A percentile compares a stretch with the other conserved stretches of the same genome.
These are phyloP conservation scores for Acanthosepion pharaonis DNA, from an alignment of 2,888 invertebrate species.

Conservation along the genomic window DNA sequence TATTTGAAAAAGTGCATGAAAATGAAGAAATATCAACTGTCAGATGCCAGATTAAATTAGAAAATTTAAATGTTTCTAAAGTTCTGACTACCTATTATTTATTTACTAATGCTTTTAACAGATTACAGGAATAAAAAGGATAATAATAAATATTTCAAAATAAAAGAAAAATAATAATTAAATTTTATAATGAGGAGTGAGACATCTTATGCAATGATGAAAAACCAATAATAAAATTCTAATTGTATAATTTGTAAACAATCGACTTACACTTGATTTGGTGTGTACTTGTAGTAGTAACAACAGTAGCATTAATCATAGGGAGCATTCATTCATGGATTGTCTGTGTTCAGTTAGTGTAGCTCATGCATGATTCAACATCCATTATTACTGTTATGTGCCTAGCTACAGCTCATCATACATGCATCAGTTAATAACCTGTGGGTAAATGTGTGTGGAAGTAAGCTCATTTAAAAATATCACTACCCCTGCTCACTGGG, in stretches of 20 bases:
- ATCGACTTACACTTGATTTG: not conserved
- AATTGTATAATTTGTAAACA: not conserved
- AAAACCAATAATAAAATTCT: no score
- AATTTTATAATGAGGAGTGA: not conserved
- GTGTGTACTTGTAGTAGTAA: not conserved
- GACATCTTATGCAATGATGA: not conserved
- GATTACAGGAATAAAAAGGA: no score
- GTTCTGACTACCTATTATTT: no score
- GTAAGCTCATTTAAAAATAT: not conserved
- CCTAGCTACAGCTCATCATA: not conserved
- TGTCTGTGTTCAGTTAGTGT: not conserved
- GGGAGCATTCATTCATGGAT: not conserved
- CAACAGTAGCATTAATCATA: not conserved
- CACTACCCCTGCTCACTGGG: not conserved
- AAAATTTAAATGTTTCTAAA: no score
- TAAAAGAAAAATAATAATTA: not conserved
- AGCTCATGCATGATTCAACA: not conserved
- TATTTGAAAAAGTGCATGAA: no score
- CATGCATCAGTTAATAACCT: not conserved
- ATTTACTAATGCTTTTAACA: no score
- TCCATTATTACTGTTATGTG: not conserved
- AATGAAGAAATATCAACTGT: no score
- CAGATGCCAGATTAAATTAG: no score
- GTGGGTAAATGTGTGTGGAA: not conserved
- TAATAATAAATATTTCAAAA: no score